phyloP scores from a whole-genome alignment of 1,140 invertebrate genomes.

The Solenopsis invicta region DNA sequence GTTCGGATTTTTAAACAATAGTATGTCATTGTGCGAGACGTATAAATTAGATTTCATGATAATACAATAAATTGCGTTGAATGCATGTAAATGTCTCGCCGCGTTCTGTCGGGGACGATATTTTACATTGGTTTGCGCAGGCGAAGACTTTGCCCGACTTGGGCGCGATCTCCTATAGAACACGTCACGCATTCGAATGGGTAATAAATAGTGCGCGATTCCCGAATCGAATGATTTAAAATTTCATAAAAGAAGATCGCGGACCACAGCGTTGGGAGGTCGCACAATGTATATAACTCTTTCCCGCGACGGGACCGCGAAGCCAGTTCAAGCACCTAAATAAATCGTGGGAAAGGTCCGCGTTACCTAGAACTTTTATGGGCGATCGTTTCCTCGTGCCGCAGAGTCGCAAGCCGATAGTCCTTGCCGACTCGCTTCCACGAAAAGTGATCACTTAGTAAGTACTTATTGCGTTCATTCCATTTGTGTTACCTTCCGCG shows the following conservation, averaged over 20 bases:
- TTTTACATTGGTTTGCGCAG: conserved; percentile 65
- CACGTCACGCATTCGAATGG: conserved; percentile 64
- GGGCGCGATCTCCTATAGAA: neutral
- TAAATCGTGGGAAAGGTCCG: conserved; percentile 76
- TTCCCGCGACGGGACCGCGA: conserved; percentile 38
- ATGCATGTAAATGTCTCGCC: conserved; percentile 78
- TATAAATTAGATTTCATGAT: conserved; percentile 81
- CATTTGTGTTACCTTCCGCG: neutral
- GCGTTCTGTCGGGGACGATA: conserved; percentile 63
- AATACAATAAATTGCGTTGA: conserved; percentile 81
- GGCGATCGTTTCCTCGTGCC: conserved; percentile 58
- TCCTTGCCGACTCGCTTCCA: conserved; percentile 66
- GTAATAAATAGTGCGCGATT: conserved; percentile 75
- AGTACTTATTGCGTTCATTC: conserved; percentile 62
- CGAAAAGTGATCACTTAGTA: conserved; percentile 67
- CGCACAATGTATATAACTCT: conserved; percentile 67
- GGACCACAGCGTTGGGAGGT: neutral
- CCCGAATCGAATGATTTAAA: conserved; percentile 78
- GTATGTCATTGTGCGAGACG: conserved; percentile 23
- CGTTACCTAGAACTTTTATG: conserved; percentile 75
- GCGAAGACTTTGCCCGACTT: neutral
- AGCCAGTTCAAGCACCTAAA: conserved; percentile 65
- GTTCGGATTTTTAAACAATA: neutral
- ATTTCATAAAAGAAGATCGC: conserved; percentile 75
- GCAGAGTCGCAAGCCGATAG: conserved; percentile 46